phyloP scores from a whole-genome alignment of 2,113 vertebrate genomes.

The Crotalus helleri region DNA sequence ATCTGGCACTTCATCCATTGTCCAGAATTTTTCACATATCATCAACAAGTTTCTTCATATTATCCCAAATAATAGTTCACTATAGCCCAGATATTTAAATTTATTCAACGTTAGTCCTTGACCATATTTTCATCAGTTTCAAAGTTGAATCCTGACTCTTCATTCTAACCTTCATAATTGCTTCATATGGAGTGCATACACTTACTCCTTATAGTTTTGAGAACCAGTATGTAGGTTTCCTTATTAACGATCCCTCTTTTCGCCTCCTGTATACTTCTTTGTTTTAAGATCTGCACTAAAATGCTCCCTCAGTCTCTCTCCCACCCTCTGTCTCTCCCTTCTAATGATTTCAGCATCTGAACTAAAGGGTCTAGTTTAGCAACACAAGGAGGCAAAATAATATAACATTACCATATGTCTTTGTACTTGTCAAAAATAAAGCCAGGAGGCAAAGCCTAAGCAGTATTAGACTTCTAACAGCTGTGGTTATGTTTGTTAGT shows the following conservation, averaged over 20 bases:
- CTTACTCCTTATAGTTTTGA: neutral
- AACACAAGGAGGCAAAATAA: slow-evolving; percentile 43
- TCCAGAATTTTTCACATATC: neutral
- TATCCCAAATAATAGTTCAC: neutral
- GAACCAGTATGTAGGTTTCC: neutral
- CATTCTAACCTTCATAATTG: neutral
- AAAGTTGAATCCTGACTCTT: neutral
- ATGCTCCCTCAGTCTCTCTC: neutral
- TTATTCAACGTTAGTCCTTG: neutral
- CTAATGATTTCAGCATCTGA: slow-evolving; percentile 55
- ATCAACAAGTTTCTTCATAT: neutral
- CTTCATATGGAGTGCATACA: neutral
- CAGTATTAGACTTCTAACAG: slow-evolving; percentile 70
- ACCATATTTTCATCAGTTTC: neutral
- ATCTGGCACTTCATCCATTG: neutral
- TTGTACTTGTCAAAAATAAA: slow-evolving; percentile 57
- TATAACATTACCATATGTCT: slow-evolving; percentile 68
- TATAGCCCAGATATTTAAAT: neutral
- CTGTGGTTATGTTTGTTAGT: slow-evolving; percentile 75
- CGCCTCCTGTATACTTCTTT: neutral
- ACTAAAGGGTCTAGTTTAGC: slow-evolving; percentile 49
- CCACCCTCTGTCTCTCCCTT: neutral
- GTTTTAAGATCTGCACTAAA: neutral
- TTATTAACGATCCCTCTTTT: neutral
- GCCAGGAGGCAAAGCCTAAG: slow-evolving; percentile 68